Conservation (phyloP, 2,797 vertebrate genomes). For the Poecile montanus region DNA sequence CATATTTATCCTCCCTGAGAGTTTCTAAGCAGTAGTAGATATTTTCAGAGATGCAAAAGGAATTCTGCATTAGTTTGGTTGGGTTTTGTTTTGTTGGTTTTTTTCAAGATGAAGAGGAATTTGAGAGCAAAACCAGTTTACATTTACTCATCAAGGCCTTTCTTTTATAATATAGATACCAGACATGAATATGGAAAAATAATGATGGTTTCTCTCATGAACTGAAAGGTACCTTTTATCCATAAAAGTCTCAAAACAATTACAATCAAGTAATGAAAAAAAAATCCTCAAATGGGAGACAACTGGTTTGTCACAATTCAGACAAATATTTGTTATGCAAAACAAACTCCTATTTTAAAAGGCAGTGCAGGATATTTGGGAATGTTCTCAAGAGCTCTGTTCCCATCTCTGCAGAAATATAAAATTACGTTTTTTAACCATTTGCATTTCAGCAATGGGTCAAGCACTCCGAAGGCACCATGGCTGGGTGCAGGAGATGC, state of each 20-base stretch:
- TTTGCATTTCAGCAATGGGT: not conserved
- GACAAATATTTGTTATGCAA: slow-evolving; percentile 32
- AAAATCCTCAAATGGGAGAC: not conserved
- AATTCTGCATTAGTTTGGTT: slow-evolving; percentile 7
- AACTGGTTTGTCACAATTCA: slow-evolving; percentile 18
- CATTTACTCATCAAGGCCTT: not conserved
- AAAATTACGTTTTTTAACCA: not conserved
- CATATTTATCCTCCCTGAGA: not conserved
- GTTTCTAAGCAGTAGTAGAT: not conserved
- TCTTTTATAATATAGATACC: not conserved
- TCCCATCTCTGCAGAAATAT: not conserved
- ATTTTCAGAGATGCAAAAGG: slow-evolving; percentile 16
- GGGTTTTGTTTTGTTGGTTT: not conserved
- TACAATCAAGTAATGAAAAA: not conserved
- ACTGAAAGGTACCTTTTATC: not conserved
- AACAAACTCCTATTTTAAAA: slow-evolving; percentile 19
- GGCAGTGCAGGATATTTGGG: not conserved
- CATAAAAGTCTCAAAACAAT: not conserved
- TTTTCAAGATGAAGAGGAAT: not conserved
- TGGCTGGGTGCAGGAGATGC: not conserved
- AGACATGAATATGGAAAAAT: not conserved
- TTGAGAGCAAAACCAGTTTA: not conserved
- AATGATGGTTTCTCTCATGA: not conserved
- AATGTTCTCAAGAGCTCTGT: not conserved
- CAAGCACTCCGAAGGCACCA: not conserved